phyloP scores from a whole-genome alignment of 2,888 invertebrate species.

The Tetropium fuscum region DNA sequence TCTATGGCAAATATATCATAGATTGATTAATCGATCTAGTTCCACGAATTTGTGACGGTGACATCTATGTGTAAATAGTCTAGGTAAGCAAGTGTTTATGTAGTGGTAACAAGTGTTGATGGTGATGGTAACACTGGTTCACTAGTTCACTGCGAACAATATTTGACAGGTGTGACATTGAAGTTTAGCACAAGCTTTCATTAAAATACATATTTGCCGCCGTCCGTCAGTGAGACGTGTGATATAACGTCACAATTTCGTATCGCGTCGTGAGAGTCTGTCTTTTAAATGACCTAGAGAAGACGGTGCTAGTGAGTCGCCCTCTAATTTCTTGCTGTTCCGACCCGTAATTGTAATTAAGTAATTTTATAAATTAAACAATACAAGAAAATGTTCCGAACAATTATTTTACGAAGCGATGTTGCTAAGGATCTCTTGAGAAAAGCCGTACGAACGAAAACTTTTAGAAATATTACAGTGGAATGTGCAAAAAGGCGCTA shows the following conservation, averaged over 20 bases:
- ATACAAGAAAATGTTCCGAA: conserved; percentile 76
- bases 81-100: too few species aligned
- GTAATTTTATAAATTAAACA: conserved; percentile 28
- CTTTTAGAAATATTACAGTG: conserved; percentile 69
- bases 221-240: conserved; percentile 9
- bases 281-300: conserved; percentile 66
- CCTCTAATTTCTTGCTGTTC: conserved; percentile 50
- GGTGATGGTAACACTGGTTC: too few species aligned
- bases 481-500: conserved; percentile 73
- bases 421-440: conserved; percentile 73
- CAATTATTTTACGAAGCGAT: conserved; percentile 78
- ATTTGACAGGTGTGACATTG: conserved; percentile 1
- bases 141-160: too few species aligned
- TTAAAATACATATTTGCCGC: background rate
- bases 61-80: too few species aligned
- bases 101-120: too few species aligned
- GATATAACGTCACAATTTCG: conserved; percentile 24
- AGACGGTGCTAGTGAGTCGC: conserved; percentile 51
- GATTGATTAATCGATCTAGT: too few species aligned
- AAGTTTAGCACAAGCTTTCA: background rate
- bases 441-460: conserved; percentile 71
- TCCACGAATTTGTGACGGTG: too few species aligned
- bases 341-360: conserved; percentile 29
- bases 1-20: too few species aligned
- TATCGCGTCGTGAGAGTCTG: conserved; percentile 57